Base-by-base conservation (phyloP, 2,113 vertebrate genomes). In the Rana temporaria region DNA sequence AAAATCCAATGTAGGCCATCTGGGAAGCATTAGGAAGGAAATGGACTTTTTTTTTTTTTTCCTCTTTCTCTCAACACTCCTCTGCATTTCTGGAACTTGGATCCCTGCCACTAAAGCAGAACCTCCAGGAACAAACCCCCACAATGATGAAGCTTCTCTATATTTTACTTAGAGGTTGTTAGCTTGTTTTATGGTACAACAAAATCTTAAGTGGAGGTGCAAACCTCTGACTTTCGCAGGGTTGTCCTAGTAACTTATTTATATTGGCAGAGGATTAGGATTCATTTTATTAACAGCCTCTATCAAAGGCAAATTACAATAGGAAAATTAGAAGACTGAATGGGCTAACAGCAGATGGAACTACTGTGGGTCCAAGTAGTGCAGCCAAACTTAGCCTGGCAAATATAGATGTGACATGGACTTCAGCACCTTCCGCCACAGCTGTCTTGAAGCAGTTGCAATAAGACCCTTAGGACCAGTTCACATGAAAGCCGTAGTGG, bases 11-110 rank as follows among this genome's bases (percentile, higher is more conserved):
- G 32, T 42, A 63, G 30, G 48, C 67, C 79, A 73, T 81, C 69
- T 81, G 68, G 79, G 57, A 81, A 64, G 59, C 68, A 81, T 81
- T 81, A 72, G 79, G 68, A 64, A 72, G 79, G 79, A 81, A 81
- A 81, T 78, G 62, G 76, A 6, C 68, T 22, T 67, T 70, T 67
- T 67, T 22, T 67, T 70, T 67, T 67, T 79, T 70, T 34, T 73
- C 55, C 15, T 64, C 17, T 52, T 52, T 53, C 32, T 19, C 26
- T 68, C 24, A 48, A 48, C 11, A 55, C 79, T 81, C 57, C 57
- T 81, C 68, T 81, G 68, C 57, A 63, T 63, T 53, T 81, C 57
- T 72, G 59, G 22, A 72, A 81, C 57, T 81, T 79, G 78, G 78
- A 69, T 60, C 65, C 18, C 22, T 81, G 38, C 79, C 79, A 64